Evolutionary conservation across 2,888 invertebrate species (phyloP).

Genomic region (Drosophila aldrichi): DNA sequence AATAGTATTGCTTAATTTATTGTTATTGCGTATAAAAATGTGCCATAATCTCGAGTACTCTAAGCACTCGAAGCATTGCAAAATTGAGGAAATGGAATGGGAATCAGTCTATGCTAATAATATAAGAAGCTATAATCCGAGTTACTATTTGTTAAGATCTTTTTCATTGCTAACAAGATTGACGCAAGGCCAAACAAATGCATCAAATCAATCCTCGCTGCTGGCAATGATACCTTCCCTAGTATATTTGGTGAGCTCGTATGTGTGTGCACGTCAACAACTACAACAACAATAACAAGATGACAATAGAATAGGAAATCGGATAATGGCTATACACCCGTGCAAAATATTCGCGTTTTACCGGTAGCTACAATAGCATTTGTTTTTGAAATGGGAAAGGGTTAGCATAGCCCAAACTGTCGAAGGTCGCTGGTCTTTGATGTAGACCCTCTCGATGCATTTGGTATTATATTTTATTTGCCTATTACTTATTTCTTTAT

Average conservation of each 20-base stretch:
- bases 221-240: constrained; percentile 30
- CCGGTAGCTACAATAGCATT: constrained; percentile 57
- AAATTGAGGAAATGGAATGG: background rate
- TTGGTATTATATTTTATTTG: constrained; percentile 22
- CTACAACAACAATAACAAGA: constrained; percentile 15
- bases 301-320: constrained; percentile 54
- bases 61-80: background rate
- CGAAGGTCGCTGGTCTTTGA: constrained; percentile 42
- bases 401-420: constrained; percentile 66
- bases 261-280: background rate
- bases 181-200: constrained; percentile 35
- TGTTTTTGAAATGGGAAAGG: constrained; percentile 55
- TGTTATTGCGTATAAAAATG: background rate
- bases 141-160: constrained; percentile 40
- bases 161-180: constrained; percentile 60
- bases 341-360: constrained; percentile 41
- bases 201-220: constrained; percentile 47
- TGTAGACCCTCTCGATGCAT: constrained; percentile 15
- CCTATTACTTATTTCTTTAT: constrained; percentile 7
- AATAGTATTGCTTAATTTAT: background rate
- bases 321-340: constrained; percentile 71
- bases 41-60: background rate
- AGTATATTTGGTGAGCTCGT: background rate
- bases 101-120: background rate
- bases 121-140: constrained; percentile 28